Evolutionary conservation across 2,113 vertebrate genomes (phyloP).

Genomic region (Pleuronectes platessa): DNA sequence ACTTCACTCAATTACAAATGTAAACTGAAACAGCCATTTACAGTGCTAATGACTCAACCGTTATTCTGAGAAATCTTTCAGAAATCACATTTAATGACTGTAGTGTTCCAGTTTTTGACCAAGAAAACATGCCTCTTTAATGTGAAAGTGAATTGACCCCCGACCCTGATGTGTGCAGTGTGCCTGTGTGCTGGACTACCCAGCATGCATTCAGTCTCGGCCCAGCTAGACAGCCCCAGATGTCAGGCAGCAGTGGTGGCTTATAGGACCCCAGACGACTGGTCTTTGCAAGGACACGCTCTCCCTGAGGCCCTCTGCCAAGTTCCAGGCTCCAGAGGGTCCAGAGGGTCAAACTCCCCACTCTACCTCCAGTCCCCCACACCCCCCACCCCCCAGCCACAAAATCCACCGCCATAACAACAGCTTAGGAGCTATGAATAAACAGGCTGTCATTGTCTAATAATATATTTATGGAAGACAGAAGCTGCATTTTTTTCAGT

Average conservation of each 20-base stretch:
- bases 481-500: conserved; percentile 56
- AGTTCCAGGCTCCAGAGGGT: conserved; percentile 61
- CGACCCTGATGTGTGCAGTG: conserved; percentile 62
- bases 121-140: conserved; percentile 36
- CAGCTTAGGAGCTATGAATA: conserved; percentile 72
- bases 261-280: conserved; percentile 70
- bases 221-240: conserved; percentile 70
- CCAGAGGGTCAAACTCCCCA: conserved; percentile 51
- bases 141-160: conserved; percentile 66
- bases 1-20: conserved; percentile 21
- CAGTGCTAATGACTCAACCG: conserved; percentile 8
- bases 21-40: conserved; percentile 16
- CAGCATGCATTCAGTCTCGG: conserved; percentile 73
- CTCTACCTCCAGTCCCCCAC: conserved; percentile 42
- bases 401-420: conserved; percentile 54
- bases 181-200: conserved; percentile 63
- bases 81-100: conserved; percentile 16
- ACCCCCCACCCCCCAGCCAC: conserved; percentile 15
- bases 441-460: conserved; percentile 66
- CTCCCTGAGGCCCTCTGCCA: conserved; percentile 52
- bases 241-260: conserved; percentile 74
- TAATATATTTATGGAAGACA: conserved; percentile 71
- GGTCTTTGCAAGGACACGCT: conserved; percentile 61
- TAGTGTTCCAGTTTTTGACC: conserved; percentile 9
- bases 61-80: conserved; percentile 31